Conservation (phyloP, 2,113 vertebrate species). For the Pteruthius melanotis region DNA sequence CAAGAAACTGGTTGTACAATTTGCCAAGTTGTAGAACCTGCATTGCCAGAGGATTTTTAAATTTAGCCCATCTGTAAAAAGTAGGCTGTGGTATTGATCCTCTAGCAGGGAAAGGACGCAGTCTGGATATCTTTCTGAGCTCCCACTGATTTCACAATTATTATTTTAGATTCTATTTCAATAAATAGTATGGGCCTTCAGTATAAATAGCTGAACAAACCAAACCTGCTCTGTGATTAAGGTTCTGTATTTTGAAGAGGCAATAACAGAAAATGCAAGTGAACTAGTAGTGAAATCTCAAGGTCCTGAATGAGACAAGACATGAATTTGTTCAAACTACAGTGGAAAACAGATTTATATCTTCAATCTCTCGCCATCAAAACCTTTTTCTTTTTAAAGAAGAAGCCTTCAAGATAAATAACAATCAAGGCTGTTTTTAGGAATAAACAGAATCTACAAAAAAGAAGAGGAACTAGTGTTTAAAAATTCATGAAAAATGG, state of each 20-base stretch:
- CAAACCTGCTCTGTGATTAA: neutral
- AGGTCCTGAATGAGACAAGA: neutral
- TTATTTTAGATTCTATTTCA: constrained; percentile 22
- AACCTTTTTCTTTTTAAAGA: neutral
- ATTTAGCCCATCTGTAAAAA: neutral
- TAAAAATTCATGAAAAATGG: neutral
- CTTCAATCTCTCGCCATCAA: neutral
- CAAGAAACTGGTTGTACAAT: neutral
- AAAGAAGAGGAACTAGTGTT: neutral
- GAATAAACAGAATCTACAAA: neutral
- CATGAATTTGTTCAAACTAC: neutral
- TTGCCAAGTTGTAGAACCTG: neutral
- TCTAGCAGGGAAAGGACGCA: neutral
- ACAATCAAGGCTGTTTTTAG: neutral
- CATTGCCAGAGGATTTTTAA: neutral
- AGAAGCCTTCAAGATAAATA: neutral
- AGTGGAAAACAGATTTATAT: neutral
- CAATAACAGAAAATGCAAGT: neutral
- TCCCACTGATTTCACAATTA: neutral
- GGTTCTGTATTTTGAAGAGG: neutral
- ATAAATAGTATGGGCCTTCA: neutral
- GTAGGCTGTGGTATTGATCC: neutral
- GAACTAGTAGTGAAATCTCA: neutral
- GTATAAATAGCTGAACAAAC: neutral
- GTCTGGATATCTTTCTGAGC: neutral